These are phyloP conservation scores for Pasiphila rectangulata DNA, from an alignment of 2,888 invertebrate species.

Conservation along the genomic window DNA sequence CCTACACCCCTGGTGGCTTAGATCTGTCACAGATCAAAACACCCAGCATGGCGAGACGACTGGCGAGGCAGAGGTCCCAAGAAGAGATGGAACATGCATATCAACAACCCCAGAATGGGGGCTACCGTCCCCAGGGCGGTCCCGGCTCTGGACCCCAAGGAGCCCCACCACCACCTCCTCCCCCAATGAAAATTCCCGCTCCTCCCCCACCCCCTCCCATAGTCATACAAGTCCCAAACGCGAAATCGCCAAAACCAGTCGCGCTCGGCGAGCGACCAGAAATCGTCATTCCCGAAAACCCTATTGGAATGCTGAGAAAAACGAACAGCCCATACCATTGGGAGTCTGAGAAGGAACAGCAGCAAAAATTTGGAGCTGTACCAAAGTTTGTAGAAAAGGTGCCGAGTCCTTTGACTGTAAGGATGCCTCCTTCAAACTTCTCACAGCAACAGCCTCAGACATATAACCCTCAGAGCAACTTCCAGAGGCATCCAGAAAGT, in stretches of 20 bases:
- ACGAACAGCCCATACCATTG: slow-evolving; percentile 85
- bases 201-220: slow-evolving; percentile 82
- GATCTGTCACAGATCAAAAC: slow-evolving; percentile 94
- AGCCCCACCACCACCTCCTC: slow-evolving; percentile 69
- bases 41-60: slow-evolving; percentile 92
- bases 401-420: slow-evolving; percentile 73
- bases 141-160: slow-evolving; percentile 40
- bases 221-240: slow-evolving; percentile 74
- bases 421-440: slow-evolving; percentile 63
- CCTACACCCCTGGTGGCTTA: slow-evolving; percentile 96
- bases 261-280: slow-evolving; percentile 84
- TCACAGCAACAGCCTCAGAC: slow-evolving; percentile 68
- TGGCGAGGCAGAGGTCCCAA: slow-evolving; percentile 83
- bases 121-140: slow-evolving; percentile 51
- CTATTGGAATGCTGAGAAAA: slow-evolving; percentile 85
- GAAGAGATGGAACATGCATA: slow-evolving; percentile 76
- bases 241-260: slow-evolving; percentile 76
- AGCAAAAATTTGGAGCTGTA: slow-evolving; percentile 70
- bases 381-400: slow-evolving; percentile 74
- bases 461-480: slow-evolving; percentile 56
- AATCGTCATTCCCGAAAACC: slow-evolving; percentile 87
- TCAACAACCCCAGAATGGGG: slow-evolving; percentile 48
- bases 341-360: slow-evolving; percentile 81
- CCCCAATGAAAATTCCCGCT: slow-evolving; percentile 68
- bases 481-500: slow-evolving; percentile 62